Base-by-base conservation (phyloP, 2,113 vertebrate genomes). In the Phalacrocorax aristotelis region DNA sequence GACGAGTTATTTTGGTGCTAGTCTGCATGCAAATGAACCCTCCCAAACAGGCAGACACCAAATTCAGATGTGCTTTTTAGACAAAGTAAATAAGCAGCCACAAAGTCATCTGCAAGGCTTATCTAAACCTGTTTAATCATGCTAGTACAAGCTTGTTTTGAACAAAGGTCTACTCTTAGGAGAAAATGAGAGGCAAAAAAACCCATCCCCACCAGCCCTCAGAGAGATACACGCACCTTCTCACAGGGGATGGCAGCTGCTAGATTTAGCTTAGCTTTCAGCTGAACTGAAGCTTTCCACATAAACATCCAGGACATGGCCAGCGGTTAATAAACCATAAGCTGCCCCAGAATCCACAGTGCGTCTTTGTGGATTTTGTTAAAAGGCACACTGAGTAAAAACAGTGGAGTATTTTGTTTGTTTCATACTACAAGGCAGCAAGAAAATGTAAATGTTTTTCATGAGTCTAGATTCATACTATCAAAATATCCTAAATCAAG, bases 401-500 rank as follows among this genome's bases (percentile, higher is more conserved):
- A 96, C 95, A 97, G 86, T 46, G 78, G 58, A 80, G 78, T 87
- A 76, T 92, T 87, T 87, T 75, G 83, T 81, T 87, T 92, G 90
- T 83, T 92, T 88, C 16, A 3, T 52, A 77, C 70, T 83, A 75
- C 42, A 83, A 87, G 62, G 64, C 84, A 71, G 90, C 82, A 83
- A 85, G 75, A 85, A 96, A 94, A 94, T 60, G 87, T 95, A 90
- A 94, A 96, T 96, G 93, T 97, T 97, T 96, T 96, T 83, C 84
- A 52, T 70, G 71, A 88, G 84, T 96, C 95, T 96, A 94, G 91
- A 97, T 96, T 90, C 84, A 94, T 83, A 40, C 89, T 97, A 96
- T 88, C 82, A 96, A 96, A 97, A 97, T 96, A 96, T 81, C 89
- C 91, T 97, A 96, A 97, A 96, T 94, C 94, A 78, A 94, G 78